phyloP scores from a whole-genome alignment of 2,113 vertebrate species.

The Cephalopterus ornatus region DNA sequence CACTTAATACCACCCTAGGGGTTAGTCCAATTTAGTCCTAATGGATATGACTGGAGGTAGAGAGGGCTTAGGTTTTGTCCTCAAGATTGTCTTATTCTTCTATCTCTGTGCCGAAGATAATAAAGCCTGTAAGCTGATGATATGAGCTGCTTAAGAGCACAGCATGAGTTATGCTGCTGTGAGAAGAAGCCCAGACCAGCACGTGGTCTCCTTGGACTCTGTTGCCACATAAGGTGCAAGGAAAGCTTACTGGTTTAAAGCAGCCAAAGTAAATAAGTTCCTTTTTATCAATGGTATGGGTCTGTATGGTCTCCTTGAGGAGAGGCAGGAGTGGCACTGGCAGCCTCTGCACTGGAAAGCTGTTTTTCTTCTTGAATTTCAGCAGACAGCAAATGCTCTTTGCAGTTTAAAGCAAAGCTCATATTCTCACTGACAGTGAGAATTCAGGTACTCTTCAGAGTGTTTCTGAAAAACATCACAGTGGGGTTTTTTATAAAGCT shows the following conservation, averaged over 20 bases:
- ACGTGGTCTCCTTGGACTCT: not conserved
- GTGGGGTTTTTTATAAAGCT: not conserved
- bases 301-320: not conserved
- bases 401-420: not conserved
- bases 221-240: not conserved
- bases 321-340: not conserved
- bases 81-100: not conserved
- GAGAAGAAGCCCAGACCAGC: not conserved
- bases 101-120: not conserved
- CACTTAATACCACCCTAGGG: not conserved
- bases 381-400: not conserved
- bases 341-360: not conserved
- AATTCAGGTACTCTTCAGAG: not conserved
- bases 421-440: fast-evolving
- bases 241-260: not conserved
- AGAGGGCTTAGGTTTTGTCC: not conserved
- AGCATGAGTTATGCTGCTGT: not conserved
- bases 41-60: not conserved
- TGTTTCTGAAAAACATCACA: not conserved
- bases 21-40: not conserved
- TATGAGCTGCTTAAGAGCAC: not conserved
- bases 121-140: not conserved
- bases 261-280: not conserved
- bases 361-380: not conserved
- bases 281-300: not conserved